These are phyloP conservation scores for Syrrhaptes paradoxus DNA, from an alignment of 2,113 vertebrate genomes.

Conservation along the genomic window DNA sequence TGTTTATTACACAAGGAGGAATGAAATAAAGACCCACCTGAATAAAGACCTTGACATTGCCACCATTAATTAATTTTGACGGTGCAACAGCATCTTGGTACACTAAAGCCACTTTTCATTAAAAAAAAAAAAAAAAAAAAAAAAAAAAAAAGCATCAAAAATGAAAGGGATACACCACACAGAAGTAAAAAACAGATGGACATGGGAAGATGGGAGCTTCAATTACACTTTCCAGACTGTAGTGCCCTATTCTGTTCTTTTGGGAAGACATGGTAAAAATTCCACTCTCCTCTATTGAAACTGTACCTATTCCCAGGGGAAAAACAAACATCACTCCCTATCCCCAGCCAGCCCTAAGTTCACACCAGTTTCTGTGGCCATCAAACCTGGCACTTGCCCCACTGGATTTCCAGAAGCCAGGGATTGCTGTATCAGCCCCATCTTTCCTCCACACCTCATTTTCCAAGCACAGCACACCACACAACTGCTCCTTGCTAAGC, in stretches of 20 bases:
- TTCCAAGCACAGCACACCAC: background rate
- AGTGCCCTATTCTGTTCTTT: background rate
- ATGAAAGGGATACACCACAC: background rate
- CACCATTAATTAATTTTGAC: background rate
- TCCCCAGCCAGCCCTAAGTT: background rate
- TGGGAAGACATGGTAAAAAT: background rate
- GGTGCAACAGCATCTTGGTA: background rate
- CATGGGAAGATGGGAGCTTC: background rate
- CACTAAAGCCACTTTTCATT: background rate
- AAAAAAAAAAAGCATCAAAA: background rate
- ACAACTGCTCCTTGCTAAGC: accelerated
- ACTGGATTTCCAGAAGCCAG: background rate
- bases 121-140: background rate
- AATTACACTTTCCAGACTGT: background rate
- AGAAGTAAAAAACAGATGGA: background rate
- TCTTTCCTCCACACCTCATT: background rate
- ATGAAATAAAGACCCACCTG: background rate
- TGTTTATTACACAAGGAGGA: background rate
- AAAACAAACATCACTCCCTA: background rate
- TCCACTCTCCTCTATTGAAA: background rate
- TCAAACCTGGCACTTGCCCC: background rate
- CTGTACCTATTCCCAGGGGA: background rate
- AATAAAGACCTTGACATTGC: background rate
- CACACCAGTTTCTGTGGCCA: background rate
- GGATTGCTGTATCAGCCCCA: background rate